Evolutionary conservation across 2,888 invertebrate genomes (phyloP).

Genomic region (Chloroclystis v-ata): DNA sequence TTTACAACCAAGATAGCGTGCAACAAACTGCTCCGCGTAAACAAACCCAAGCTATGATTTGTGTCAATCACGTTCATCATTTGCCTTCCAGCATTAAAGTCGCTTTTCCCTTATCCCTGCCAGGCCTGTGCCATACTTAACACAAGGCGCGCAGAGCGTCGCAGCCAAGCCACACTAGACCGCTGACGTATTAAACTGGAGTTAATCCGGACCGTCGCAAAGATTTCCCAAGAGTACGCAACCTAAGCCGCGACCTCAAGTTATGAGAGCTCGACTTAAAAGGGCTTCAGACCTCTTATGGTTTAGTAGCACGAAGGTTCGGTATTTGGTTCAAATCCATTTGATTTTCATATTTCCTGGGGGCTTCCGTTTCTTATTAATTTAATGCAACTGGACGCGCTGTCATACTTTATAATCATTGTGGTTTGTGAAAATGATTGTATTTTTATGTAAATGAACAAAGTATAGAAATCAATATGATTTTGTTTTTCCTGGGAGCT

Average conservation of each 20-base stretch:
- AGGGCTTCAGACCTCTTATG: not conserved
- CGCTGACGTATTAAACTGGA: slow-evolving; percentile 67
- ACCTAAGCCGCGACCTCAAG: slow-evolving; percentile 39
- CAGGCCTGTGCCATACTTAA: not conserved
- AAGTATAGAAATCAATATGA: too few relatives aligned
- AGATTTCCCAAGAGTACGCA: slow-evolving; percentile 65
- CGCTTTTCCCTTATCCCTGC: not conserved
- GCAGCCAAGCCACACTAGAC: slow-evolving; percentile 16
- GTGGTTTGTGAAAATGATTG: too few relatives aligned
- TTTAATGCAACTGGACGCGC: too few relatives aligned
- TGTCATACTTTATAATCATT: too few relatives aligned
- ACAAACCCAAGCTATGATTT: not conserved
- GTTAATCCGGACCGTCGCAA: slow-evolving; percentile 64
- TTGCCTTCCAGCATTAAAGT: not conserved
- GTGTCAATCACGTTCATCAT: slow-evolving; percentile 2
- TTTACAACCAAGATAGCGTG: too few relatives aligned
- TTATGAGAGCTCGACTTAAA: slow-evolving; percentile 13
- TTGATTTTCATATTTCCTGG: not conserved
- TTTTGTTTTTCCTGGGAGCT: too few relatives aligned
- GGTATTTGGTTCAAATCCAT: not conserved
- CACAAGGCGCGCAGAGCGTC: not conserved
- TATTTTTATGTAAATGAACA: too few relatives aligned
- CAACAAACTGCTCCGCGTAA: not conserved
- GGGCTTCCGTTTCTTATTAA: too few relatives aligned
- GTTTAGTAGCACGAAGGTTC: not conserved